phyloP scores from a whole-genome alignment of 1,140 invertebrate genomes.

The Paralvinella palmiformis region DNA sequence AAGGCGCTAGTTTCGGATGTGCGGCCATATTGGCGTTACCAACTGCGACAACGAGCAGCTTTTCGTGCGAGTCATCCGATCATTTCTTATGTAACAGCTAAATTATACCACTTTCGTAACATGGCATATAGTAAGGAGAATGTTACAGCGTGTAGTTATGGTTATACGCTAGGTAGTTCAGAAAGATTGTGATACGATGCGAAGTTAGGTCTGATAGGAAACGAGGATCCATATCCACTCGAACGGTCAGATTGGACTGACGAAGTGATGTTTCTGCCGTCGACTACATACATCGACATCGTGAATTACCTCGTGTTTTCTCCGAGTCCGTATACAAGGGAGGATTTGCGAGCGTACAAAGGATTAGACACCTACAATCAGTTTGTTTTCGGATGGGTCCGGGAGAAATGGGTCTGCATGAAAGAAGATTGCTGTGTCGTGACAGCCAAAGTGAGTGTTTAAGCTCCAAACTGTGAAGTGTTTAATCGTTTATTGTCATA shows the following conservation, averaged over 20 bases:
- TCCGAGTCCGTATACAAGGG: neutral
- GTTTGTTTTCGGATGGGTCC: constrained; percentile 25
- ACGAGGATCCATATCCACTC: neutral
- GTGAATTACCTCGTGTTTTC: constrained; percentile 2
- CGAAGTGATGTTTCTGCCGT: no score
- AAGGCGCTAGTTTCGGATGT: no score
- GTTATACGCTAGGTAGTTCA: neutral
- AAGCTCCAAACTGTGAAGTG: no score
- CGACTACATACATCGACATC: neutral
- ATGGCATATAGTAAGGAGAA: neutral
- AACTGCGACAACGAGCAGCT: neutral
- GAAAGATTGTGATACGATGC: neutral
- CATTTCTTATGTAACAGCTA: neutral
- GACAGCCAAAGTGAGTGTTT: no score
- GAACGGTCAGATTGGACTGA: neutral
- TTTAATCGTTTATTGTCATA: no score
- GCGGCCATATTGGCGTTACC: neutral
- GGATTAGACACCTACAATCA: constrained; percentile 24
- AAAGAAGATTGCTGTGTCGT: no score
- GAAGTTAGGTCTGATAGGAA: neutral
- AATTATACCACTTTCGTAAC: neutral
- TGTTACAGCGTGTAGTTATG: neutral
- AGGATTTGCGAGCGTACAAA: constrained; percentile 22
- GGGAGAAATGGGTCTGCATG: constrained; percentile 6
- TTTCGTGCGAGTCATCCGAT: neutral